phyloP scores from a whole-genome alignment of 2,797 vertebrate genomes.

The Babyrousa celebensis region DNA sequence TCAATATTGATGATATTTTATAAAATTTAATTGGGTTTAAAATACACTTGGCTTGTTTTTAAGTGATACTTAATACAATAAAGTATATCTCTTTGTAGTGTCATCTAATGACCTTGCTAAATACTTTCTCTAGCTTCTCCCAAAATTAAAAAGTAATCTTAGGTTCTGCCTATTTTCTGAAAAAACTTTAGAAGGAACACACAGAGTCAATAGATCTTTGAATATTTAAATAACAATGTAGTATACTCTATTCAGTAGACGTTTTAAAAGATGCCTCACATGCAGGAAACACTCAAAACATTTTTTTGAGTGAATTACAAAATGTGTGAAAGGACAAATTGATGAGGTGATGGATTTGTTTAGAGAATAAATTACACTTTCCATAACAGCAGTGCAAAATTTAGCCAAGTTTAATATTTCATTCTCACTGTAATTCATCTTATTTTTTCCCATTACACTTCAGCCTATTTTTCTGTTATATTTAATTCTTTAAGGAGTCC shows the following conservation, averaged over 20 bases:
- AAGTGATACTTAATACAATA: not conserved
- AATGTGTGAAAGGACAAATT: not conserved
- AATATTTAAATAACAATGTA: not conserved
- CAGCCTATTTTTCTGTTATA: not conserved
- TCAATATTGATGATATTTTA: not conserved
- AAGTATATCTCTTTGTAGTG: not conserved
- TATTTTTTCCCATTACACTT: not conserved
- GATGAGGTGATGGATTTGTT: not conserved
- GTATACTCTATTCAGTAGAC: not conserved
- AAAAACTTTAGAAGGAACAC: not conserved
- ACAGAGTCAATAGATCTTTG: not conserved
- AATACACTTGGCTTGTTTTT: not conserved
- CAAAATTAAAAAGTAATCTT: not conserved
- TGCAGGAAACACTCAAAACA: not conserved
- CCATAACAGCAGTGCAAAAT: conserved; percentile 3
- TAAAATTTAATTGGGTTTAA: not conserved
- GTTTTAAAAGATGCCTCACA: not conserved
- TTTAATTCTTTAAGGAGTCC: conserved; percentile 3
- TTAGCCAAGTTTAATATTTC: not conserved
- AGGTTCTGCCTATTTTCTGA: not conserved
- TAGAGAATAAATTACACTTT: not conserved
- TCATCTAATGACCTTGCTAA: not conserved
- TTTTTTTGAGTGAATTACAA: not conserved
- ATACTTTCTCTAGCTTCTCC: not conserved
- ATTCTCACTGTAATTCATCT: conserved; percentile 32